Evolutionary conservation across 2,888 invertebrate genomes (phyloP), one percentile per base, ranked within the genome.

Genomic region (Thymelicus lineola): DNA sequence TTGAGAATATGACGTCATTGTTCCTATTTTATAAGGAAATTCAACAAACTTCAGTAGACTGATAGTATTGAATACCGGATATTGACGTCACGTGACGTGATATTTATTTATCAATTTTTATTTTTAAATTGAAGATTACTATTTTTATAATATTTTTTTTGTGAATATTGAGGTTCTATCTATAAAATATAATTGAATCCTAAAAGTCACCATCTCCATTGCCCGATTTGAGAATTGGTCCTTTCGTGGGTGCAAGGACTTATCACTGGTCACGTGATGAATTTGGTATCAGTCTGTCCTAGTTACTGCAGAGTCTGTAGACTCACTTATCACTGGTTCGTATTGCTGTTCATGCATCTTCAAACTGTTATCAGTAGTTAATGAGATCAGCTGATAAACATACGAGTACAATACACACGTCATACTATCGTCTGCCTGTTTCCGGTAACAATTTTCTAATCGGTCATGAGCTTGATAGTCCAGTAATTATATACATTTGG

Each of bases 241-340:
- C 14, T 14, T 50, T 15, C 17, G 48, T 50, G 35, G 5, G 35
- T 35, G 62, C n/a, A 36, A 62, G 63, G 63, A 36, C n/a, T n/a
- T n/a, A n/a, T n/a, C 36, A 50, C 38, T n/a, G 10, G 42, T 53
- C 63, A 63, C 63, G 63, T 53, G 63, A 15, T 42, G 10, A 15
- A 17, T 7, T 3, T 17, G 17, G 15, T 53, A 63, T 63, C 63
- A 63, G 17, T 63, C 38, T 38, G 63, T 14, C 53, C 53, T 42
- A 63, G 63, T 63, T 63, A 63, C 63, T 14, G 38, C 35, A 63
- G 63, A 63, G 53, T 7, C 63, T 14, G 38, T 15, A 63, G 63
- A 63, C 63, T 7, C 28, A 7, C 28, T 50, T 63, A 63, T 62
- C 50, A 50, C 36, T 59, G 17, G 7, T 15, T 17, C 15, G 28